phyloP scores from a whole-genome alignment of 2,888 invertebrate species.

The Chouioia cunea region DNA sequence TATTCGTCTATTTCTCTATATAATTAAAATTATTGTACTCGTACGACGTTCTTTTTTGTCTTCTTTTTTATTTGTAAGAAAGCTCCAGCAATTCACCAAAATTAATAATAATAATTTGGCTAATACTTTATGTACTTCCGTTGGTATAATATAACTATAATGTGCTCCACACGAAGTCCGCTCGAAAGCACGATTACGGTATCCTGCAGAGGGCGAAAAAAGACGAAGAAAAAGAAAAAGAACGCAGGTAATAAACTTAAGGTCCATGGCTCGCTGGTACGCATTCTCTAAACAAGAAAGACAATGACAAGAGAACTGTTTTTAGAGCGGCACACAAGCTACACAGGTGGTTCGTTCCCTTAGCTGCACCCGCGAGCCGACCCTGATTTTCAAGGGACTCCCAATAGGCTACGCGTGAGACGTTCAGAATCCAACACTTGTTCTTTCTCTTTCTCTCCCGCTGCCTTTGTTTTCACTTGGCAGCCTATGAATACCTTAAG shows the following conservation, averaged over 20 bases:
- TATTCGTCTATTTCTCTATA: too few species aligned
- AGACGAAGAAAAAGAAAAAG: neutral
- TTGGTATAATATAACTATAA: too few species aligned
- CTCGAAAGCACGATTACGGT: constrained; percentile 26
- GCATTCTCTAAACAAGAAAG: constrained; percentile 6
- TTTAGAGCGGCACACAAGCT: neutral
- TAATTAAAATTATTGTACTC: too few species aligned
- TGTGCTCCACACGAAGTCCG: neutral
- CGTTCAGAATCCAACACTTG: neutral
- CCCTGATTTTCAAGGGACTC: constrained; percentile 36
- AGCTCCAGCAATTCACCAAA: too few species aligned
- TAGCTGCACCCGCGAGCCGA: neutral
- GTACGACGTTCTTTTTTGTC: too few species aligned
- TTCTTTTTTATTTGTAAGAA: too few species aligned
- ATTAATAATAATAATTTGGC: too few species aligned
- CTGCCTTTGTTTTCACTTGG: neutral
- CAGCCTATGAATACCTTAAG: constrained; percentile 1
- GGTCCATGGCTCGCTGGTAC: neutral
- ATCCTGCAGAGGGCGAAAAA: neutral
- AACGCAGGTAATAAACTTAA: constrained; percentile 36
- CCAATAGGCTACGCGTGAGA: neutral
- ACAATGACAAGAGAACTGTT: constrained; percentile 25
- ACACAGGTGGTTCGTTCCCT: constrained; percentile 33
- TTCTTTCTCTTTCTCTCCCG: neutral
- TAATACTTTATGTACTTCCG: too few species aligned